Evolutionary conservation across 2,113 vertebrate genomes (phyloP), one percentile per base, ranked within the genome.

Genomic region (Formicarius rufipectus): DNA sequence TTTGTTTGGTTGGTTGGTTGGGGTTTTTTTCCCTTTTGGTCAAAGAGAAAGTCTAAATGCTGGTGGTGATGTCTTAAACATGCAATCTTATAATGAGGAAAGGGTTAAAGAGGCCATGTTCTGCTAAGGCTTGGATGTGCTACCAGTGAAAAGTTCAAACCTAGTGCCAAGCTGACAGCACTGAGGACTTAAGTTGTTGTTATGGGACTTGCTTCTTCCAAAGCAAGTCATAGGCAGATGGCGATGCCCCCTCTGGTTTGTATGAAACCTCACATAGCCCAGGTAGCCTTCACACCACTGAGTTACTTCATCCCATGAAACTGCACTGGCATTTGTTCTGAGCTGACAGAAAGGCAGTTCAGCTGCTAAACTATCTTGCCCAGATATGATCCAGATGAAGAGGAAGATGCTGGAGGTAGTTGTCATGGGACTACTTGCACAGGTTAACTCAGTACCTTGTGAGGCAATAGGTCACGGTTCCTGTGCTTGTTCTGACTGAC

Each of bases 371-470:
- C n/a, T 23, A 35, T 58, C 44, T 69, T 49, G 14, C 11, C 27
- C 10, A 50, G 76, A 25, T 79, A 42, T 2, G 31, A 12, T 68
- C 39, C n/a, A 33, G 30, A 30, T 18, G 27, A 91, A 72, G 30
- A 47, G 44, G 39, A 76, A 85, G 21, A 35, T 68, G 13, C 12
- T 60, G 67, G 58, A 55, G 53, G 31, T 17, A 1, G 2, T 40
- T 83, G n/a, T 77, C 15, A 9, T 9, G 12, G 27, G 35, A 5
- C 50, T 1, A 4, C 18, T 50, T 30, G 14, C 39, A 77, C 2
- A 2, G 2, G 0, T 28, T 55, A 55, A 14, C 72, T 75, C 0
- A 0, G 27, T 49, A 16, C 22, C 42, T 58, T 40, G 22, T 28
- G 45, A 81, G 25, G 55, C 42, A 42, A 15, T 24, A 23, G 58